These are phyloP conservation scores for Parascotia fuliginaria DNA, from an alignment of 2,888 invertebrate genomes.

Conservation along the genomic window DNA sequence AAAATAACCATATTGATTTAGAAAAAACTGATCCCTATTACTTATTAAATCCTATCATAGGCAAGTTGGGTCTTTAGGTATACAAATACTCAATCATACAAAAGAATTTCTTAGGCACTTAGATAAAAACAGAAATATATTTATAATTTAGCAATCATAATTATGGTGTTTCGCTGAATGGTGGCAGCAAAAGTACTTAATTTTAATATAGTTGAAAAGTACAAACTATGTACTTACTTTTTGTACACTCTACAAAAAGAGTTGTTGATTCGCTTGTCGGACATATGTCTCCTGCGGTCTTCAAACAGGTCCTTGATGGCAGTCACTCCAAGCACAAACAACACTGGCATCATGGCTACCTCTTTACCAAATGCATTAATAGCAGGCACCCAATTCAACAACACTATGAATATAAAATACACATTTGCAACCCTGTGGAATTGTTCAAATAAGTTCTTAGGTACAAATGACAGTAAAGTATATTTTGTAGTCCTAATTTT, in stretches of 20 bases:
- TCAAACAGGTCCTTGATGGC: constrained; percentile 98
- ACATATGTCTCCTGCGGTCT: constrained; percentile 94
- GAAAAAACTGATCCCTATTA: too few species aligned
- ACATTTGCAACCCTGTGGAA: constrained; percentile 99
- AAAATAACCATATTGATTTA: too few species aligned
- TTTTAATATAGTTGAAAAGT: too few species aligned
- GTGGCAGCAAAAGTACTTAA: too few species aligned
- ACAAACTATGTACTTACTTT: constrained; percentile 86
- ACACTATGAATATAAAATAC: constrained; percentile 98
- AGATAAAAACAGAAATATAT: too few species aligned
- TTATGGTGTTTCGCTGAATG: too few species aligned
- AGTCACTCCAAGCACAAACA: constrained; percentile 97
- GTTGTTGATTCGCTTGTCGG: constrained; percentile 97
- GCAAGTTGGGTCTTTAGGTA: too few species aligned
- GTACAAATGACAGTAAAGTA: constrained; percentile 96
- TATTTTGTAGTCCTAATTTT: constrained; percentile 98
- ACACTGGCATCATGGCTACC: constrained; percentile 96
- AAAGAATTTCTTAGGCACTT: too few species aligned
- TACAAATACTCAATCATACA: too few species aligned
- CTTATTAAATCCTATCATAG: too few species aligned
- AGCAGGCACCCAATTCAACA: constrained; percentile 97
- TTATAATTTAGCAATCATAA: too few species aligned
- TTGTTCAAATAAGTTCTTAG: constrained; percentile 98
- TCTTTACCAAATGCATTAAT: constrained; percentile 98
- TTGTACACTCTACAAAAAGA: constrained; percentile 96